Percentiles rank a stretch among this genome's conserved stretches.
Conservation (phyloP, 2,888 invertebrate species). For the Endotricha flammealis region DNA sequence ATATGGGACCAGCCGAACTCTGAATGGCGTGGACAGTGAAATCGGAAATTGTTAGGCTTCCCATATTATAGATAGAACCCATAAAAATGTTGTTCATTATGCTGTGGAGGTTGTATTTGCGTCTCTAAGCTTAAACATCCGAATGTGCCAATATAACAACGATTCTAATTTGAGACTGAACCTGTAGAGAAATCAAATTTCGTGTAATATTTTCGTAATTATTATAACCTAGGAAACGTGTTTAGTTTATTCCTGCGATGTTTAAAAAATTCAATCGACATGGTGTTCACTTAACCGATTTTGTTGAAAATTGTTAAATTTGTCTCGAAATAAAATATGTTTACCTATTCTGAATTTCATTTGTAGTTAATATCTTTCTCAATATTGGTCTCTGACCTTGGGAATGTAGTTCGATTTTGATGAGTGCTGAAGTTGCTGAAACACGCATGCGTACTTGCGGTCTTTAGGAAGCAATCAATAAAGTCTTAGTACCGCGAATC, state of each 20-base stretch:
- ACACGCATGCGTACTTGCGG: slow-evolving; percentile 55
- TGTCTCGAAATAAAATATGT: slow-evolving; percentile 54
- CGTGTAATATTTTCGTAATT: slow-evolving; percentile 65
- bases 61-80: neutral
- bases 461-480: slow-evolving; percentile 54
- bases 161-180: slow-evolving; percentile 69
- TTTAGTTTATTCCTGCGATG: slow-evolving; percentile 16
- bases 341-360: slow-evolving; percentile 41
- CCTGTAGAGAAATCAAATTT: slow-evolving; percentile 61
- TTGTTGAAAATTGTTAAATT: slow-evolving; percentile 43
- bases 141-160: slow-evolving; percentile 52
- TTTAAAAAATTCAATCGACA: slow-evolving; percentile 7
- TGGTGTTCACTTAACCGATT: slow-evolving; percentile 34
- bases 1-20: slow-evolving; percentile 90
- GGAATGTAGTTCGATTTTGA: slow-evolving; percentile 24
- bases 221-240: slow-evolving; percentile 32
- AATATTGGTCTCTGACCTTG: slow-evolving; percentile 54
- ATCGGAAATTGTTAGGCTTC: neutral
- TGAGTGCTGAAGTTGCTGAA: slow-evolving; percentile 28
- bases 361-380: slow-evolving; percentile 27
- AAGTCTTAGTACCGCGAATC: slow-evolving; percentile 34
- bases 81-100: neutral
- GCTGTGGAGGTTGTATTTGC: neutral
- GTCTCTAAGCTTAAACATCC: slow-evolving; percentile 21
- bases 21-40: slow-evolving; percentile 61